Evolutionary conservation across 2,888 invertebrate species (phyloP).

Genomic region (Ornithoptera alexandrae): DNA sequence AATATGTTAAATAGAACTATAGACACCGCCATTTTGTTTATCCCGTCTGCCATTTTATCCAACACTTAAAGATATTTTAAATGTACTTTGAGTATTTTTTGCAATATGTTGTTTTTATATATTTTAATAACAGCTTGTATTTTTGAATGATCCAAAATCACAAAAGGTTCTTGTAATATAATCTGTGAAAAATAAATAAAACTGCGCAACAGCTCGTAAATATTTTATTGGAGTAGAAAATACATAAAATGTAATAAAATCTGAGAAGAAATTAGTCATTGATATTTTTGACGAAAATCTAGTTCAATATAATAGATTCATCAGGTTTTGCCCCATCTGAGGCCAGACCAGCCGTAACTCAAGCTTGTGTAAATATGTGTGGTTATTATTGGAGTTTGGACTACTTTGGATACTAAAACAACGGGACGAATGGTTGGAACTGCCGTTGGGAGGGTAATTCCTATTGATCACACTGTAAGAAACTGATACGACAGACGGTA

Average conservation of each 20-base stretch:
- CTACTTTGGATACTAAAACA: conserved; percentile 35
- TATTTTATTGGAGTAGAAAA: conserved; percentile 32
- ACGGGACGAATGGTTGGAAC: conserved; percentile 42
- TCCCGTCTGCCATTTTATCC: conserved; percentile 1
- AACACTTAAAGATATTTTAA: not conserved
- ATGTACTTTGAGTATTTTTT: not conserved
- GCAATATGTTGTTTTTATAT: not conserved
- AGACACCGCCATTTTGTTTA: conserved; percentile 6
- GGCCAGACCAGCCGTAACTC: conserved; percentile 34
- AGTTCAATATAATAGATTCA: conserved; percentile 17
- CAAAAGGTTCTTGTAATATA: not conserved
- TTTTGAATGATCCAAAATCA: not conserved
- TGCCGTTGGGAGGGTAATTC: conserved; percentile 46
- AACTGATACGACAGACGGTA: conserved; percentile 45
- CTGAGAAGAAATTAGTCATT: not conserved
- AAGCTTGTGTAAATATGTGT: conserved; percentile 29
- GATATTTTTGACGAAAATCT: conserved; percentile 7
- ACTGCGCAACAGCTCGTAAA: conserved; percentile 30
- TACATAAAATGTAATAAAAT: conserved; percentile 17
- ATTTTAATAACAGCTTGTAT: not conserved
- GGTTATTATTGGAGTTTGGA: conserved; percentile 30
- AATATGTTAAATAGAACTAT: not conserved
- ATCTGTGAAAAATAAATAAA: conserved; percentile 31
- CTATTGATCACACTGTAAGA: conserved; percentile 58
- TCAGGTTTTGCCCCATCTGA: conserved; percentile 39